Evolutionary conservation across 1,140 invertebrate species (phyloP).

Genomic region (Drosophila funebris): DNA sequence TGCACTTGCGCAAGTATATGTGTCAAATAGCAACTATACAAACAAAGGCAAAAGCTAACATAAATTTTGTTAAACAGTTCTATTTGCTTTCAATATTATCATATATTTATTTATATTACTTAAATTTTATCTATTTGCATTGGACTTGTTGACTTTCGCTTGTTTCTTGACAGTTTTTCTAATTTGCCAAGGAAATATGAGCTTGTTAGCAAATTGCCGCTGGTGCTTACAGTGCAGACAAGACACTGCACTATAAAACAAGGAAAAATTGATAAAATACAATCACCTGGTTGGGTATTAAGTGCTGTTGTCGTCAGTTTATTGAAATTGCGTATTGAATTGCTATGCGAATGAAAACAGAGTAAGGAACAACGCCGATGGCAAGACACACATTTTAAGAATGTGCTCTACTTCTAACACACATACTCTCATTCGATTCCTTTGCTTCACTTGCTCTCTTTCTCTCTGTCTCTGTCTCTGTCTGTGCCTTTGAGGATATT

Average conservation of each 20-base stretch:
- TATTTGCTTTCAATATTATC: slow-evolving; percentile 36
- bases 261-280: slow-evolving; percentile 4
- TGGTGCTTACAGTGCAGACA: not conserved
- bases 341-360: slow-evolving; percentile 17
- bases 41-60: slow-evolving; percentile 1
- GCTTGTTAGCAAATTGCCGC: slow-evolving; percentile 24
- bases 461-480: not conserved
- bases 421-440: no score
- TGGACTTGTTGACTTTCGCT: slow-evolving; percentile 20
- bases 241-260: not conserved
- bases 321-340: slow-evolving; percentile 52
- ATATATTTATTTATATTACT: slow-evolving; percentile 25
- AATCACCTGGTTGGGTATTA: slow-evolving; percentile 38
- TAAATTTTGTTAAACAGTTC: slow-evolving; percentile 1
- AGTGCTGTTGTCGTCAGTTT: slow-evolving; percentile 34
- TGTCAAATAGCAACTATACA: slow-evolving; percentile 52
- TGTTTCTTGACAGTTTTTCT: slow-evolving; percentile 16
- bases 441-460: not conserved
- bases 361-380: not conserved
- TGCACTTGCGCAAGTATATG: slow-evolving; percentile 6
- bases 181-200: slow-evolving; percentile 42
- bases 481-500: not conserved
- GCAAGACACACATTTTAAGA: slow-evolving; percentile 7
- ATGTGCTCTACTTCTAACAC: not conserved
- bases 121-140: slow-evolving; percentile 23